These are phyloP conservation scores for Paragorgia papillata DNA, from an alignment of 92 coral and sea anemone species.

Conservation along the genomic window DNA sequence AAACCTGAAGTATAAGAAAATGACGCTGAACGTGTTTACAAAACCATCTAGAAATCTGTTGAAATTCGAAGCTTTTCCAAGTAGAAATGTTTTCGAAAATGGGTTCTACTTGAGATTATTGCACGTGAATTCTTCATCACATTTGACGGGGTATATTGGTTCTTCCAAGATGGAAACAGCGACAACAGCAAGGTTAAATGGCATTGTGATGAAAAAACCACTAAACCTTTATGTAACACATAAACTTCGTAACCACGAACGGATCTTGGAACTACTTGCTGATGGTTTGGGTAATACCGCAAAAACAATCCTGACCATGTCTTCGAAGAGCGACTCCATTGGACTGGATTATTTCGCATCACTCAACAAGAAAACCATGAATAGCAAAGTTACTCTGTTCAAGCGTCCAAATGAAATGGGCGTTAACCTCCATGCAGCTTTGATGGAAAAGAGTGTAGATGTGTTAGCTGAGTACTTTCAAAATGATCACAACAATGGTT, in stretches of 20 bases:
- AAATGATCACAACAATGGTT: background rate
- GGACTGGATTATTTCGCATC: conserved; percentile 10
- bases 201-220: conserved; percentile 75
- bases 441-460: background rate
- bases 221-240: conserved; percentile 67
- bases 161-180: conserved; percentile 42
- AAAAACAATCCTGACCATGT: background rate
- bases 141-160: conserved; percentile 38
- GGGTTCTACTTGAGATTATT: conserved; percentile 84
- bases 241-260: conserved; percentile 63
- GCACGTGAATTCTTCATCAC: conserved; percentile 71
- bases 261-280: conserved; percentile 58
- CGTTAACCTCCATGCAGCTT: background rate
- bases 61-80: conserved; percentile 70
- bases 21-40: conserved; percentile 57
- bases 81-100: conserved; percentile 63
- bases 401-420: conserved; percentile 2
- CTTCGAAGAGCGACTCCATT: conserved; percentile 3
- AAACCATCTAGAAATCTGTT: conserved; percentile 79
- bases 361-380: conserved; percentile 61
- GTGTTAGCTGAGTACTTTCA: background rate
- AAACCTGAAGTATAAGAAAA: conserved; percentile 64
- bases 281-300: conserved; percentile 29
- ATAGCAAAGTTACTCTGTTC: conserved; percentile 10
- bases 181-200: conserved; percentile 78